Evolutionary conservation across 2,113 vertebrate species (phyloP).

Genomic region (Rostratula benghalensis): DNA sequence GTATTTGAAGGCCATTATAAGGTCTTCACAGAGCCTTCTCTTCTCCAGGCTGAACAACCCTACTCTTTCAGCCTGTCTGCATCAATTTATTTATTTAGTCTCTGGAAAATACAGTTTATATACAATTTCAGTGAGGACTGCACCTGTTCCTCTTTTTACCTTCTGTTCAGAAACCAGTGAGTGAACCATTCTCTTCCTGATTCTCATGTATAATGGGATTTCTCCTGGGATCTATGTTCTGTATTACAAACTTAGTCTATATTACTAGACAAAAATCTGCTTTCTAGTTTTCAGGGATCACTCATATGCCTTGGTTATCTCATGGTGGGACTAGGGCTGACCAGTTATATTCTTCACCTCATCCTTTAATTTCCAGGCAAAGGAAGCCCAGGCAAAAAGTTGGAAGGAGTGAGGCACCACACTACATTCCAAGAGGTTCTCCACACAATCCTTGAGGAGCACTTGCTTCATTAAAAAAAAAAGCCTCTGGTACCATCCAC

Average conservation of each 20-base stretch:
- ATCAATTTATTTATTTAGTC: not conserved
- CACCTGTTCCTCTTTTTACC: not conserved
- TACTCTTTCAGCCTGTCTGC: not conserved
- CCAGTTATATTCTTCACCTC: not conserved
- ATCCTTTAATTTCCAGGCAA: not conserved
- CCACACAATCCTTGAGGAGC: not conserved
- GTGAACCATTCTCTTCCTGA: not conserved
- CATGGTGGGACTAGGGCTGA: not conserved
- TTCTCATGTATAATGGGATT: not conserved
- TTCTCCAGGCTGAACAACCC: not conserved
- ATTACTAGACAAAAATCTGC: not conserved
- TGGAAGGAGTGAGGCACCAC: not conserved
- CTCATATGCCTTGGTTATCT: not conserved
- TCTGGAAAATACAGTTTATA: not conserved
- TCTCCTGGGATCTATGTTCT: not conserved
- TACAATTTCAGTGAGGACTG: not conserved
- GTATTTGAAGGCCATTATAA: not conserved
- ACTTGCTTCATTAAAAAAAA: not conserved
- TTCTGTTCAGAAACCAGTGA: not conserved
- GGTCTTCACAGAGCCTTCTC: not conserved
- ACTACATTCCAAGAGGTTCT: not conserved
- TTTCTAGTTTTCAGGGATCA: not conserved
- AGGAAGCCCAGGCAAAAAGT: not conserved
- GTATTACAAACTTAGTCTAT: not conserved
- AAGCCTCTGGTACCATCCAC: not conserved